Evolutionary conservation across 2,113 vertebrate species (phyloP), one percentile per base, ranked within the genome.

Genomic region (Leucopsar rothschildi): DNA sequence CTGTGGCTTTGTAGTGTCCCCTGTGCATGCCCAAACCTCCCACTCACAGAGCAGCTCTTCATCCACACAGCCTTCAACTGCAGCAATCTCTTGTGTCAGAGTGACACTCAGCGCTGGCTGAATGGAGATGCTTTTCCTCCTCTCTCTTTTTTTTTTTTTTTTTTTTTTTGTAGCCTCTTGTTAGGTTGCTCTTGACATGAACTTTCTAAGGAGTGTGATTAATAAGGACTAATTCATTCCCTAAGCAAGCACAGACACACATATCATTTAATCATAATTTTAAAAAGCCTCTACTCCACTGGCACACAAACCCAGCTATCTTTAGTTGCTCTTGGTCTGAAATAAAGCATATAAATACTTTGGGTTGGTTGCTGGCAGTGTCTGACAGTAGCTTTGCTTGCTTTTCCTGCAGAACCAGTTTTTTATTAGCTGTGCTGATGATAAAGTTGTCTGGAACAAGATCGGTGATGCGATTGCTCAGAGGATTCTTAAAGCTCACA

Each of bases 351-450:
- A 61, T 85, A 82, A 29, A 49, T 80, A 15, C 56, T 91, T 66
- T 40, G 63, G 33, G n/a, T 47, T 79, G 5, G 5, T 91, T 6
- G 8, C 85, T 90, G 61, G 71, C 75, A 50, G 39, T 28, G 33
- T 40, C 64, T 96, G 89, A 93, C 71, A 75, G 76, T 31, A 83
- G 76, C 69, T 95, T 60, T 86, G 40, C 55, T 88, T 90, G 88
- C 78, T 70, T 88, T 97, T 97, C 82, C 92, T 57, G 37, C 77
- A 99, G 99, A 99, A 99, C 96, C 99, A 99, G 97, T 99, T 99
- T 96, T 99, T 99, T 93, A 99, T 99, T 97, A 99, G 99, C 97
- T 99, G 99, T 35, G 98, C 99, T 6, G 99, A 99, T 95, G 98
- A 98, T 97, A 98, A 97, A 94, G 97, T 98, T 21, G 99, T 99